Evolutionary conservation across 1,140 invertebrate genomes (phyloP).

Genomic region (Anastatus disparis): DNA sequence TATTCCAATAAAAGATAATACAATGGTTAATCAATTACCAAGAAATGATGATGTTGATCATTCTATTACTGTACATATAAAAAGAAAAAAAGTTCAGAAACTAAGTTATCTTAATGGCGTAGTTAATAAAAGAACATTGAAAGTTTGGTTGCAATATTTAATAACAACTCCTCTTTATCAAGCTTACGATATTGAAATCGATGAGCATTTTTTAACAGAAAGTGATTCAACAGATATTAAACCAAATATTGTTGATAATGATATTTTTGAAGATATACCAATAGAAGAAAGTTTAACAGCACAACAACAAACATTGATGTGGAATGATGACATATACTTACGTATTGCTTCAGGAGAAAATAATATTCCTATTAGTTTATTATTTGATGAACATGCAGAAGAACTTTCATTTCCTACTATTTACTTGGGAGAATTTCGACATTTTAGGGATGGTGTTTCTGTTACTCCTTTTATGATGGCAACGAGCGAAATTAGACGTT

Average conservation of each 20-base stretch:
- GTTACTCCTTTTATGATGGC: conserved; percentile 46
- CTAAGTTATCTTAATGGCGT: conserved; percentile 38
- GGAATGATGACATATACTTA: conserved; percentile 52
- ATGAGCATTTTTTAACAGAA: conserved; percentile 33
- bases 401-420: conserved; percentile 60
- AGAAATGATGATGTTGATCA: conserved; percentile 55
- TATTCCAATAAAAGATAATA: conserved; percentile 55
- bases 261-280: conserved; percentile 46
- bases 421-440: conserved; percentile 53
- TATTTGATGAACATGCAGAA: conserved; percentile 53
- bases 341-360: conserved; percentile 49
- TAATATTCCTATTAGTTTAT: conserved; percentile 42
- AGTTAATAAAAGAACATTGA: conserved; percentile 41
- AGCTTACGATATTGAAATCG: conserved; percentile 30
- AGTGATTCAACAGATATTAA: conserved; percentile 58
- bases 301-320: conserved; percentile 49
- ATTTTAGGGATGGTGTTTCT: conserved; percentile 45
- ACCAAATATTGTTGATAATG: conserved; percentile 53
- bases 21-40: conserved; percentile 57
- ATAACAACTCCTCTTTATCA: conserved; percentile 39
- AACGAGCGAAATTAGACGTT: conserved; percentile 44
- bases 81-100: conserved; percentile 50
- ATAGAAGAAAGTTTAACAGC: conserved; percentile 47
- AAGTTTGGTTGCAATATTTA: conserved; percentile 42
- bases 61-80: conserved; percentile 52